phyloP scores from a whole-genome alignment of 2,888 invertebrate species.

The Sinhomidia bicolor region DNA sequence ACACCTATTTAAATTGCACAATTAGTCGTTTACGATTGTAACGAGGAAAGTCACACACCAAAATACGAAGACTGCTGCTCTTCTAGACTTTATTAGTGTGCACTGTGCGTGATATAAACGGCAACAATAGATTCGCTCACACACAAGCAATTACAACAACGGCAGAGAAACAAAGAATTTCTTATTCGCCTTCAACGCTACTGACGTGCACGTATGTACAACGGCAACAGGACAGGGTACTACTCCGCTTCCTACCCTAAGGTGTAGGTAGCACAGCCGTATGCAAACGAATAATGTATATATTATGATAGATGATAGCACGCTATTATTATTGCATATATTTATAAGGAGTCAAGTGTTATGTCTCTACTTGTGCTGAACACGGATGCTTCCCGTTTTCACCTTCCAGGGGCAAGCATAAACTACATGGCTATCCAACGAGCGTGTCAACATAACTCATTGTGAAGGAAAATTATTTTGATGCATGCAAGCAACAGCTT shows the following conservation, averaged over 20 bases:
- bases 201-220: not conserved
- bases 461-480: not conserved
- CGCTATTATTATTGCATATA: not conserved
- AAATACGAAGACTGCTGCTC: too few relatives aligned
- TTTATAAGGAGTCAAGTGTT: not conserved
- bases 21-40: too few relatives aligned
- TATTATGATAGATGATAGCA: not conserved
- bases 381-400: not conserved
- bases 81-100: too few relatives aligned
- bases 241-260: not conserved
- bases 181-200: not conserved
- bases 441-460: slow-evolving; percentile 9
- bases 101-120: too few relatives aligned
- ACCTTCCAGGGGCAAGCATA: not conserved
- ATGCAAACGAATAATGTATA: not conserved
- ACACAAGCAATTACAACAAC: too few relatives aligned
- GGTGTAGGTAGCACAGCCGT: not conserved
- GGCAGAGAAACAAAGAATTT: too few relatives aligned
- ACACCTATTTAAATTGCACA: too few relatives aligned
- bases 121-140: too few relatives aligned
- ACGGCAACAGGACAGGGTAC: not conserved
- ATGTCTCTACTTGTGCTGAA: not conserved
- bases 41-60: too few relatives aligned
- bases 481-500: not conserved
- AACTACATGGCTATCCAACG: not conserved